Evolutionary conservation across 2,888 invertebrate species (phyloP).

Genomic region (Cephus pygmeus): DNA sequence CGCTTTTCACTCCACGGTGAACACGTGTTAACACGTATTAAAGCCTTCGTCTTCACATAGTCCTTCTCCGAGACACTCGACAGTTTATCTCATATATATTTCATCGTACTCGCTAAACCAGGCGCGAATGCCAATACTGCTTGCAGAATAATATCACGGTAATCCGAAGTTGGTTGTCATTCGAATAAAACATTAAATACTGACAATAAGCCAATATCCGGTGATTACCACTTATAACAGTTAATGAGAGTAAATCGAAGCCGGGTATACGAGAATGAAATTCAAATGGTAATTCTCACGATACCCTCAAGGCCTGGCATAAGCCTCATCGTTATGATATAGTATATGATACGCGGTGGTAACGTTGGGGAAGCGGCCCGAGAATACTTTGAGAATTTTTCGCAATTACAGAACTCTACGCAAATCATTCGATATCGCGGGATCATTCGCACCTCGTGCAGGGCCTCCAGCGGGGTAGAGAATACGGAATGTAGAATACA

Average conservation of each 20-base stretch:
- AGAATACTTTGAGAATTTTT: neutral
- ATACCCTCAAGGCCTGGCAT: neutral
- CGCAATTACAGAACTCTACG: slow-evolving; percentile 1
- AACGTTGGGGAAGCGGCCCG: neutral
- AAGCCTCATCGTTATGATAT: neutral
- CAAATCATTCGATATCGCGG: slow-evolving; percentile 36
- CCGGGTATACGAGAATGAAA: neutral
- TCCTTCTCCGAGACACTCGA: neutral
- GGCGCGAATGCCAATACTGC: neutral
- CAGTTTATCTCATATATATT: neutral
- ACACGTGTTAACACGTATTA: neutral
- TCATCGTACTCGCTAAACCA: neutral
- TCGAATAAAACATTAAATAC: neutral
- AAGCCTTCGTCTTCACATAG: neutral
- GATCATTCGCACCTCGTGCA: slow-evolving; percentile 33
- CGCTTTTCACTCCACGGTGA: neutral
- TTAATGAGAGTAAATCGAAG: neutral
- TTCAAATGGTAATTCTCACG: neutral
- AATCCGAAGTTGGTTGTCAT: neutral
- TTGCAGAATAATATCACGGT: neutral
- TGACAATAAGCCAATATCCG: neutral
- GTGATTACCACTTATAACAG: neutral
- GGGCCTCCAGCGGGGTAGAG: neutral
- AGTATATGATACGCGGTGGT: neutral
- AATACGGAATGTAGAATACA: neutral